Evolutionary conservation across 2,113 vertebrate species (phyloP).

Genomic region (Hippocampus barbouri): DNA sequence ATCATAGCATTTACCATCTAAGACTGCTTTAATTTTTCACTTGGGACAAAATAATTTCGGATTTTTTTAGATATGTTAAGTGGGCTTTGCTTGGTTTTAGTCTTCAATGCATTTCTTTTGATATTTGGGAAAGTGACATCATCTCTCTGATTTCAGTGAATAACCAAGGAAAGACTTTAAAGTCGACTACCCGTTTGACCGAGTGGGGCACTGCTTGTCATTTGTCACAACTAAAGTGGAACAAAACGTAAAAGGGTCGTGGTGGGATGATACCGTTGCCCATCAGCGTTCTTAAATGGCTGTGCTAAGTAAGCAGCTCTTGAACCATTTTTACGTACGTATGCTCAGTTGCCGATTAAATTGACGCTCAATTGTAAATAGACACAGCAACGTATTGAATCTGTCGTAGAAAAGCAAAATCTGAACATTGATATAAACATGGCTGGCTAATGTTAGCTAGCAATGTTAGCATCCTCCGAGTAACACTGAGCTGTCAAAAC

Average conservation of each 20-base stretch:
- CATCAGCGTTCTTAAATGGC: background rate
- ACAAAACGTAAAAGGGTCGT: background rate
- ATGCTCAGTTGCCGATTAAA: background rate
- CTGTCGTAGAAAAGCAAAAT: background rate
- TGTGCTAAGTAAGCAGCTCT: background rate
- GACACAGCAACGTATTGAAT: background rate
- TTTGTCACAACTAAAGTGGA: background rate
- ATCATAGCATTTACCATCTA: background rate
- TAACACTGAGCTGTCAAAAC: slow-evolving; percentile 20
- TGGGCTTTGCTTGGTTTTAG: background rate
- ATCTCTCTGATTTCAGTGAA: background rate
- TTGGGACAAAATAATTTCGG: background rate
- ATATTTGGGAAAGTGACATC: background rate
- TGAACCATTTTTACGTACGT: background rate
- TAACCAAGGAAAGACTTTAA: background rate
- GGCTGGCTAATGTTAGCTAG: slow-evolving; percentile 35
- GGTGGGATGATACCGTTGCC: slow-evolving; percentile 12
- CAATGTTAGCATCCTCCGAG: slow-evolving; percentile 23
- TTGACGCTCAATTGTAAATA: background rate
- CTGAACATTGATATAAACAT: slow-evolving; percentile 12
- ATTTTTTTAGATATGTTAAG: background rate
- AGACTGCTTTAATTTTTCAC: background rate
- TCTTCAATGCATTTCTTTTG: background rate
- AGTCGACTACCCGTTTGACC: background rate
- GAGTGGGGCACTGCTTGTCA: background rate